These are phyloP conservation scores for Rhinophrynus dorsalis DNA, from an alignment of 2,797 vertebrate species.

Conservation along the genomic window DNA sequence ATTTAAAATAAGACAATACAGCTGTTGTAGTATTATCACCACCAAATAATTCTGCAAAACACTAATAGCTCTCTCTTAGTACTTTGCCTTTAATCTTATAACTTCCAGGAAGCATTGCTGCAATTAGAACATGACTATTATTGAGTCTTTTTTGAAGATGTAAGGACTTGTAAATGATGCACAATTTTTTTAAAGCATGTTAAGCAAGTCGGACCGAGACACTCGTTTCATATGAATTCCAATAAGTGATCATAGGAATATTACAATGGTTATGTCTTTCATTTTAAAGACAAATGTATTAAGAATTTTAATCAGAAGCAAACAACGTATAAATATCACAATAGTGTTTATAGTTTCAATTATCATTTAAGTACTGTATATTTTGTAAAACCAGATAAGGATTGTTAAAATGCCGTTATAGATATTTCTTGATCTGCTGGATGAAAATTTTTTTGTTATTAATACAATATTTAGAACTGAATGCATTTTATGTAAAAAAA, in stretches of 20 bases:
- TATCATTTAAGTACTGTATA: conserved; percentile 66
- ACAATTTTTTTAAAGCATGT: conserved; percentile 47
- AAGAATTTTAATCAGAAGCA: conserved; percentile 63
- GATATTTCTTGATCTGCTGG: conserved; percentile 25
- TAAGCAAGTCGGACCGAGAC: conserved; percentile 52
- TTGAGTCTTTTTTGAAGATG: conserved; percentile 47
- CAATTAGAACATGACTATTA: conserved; percentile 47
- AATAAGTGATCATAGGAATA: conserved; percentile 54
- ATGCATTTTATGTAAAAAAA: conserved; percentile 30
- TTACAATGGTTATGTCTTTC: conserved; percentile 63
- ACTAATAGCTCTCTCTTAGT: conserved; percentile 52
- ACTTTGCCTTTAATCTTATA: conserved; percentile 49
- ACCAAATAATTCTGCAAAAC: neutral
- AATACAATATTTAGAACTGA: conserved; percentile 42
- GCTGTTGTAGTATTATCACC: neutral
- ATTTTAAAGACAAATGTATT: conserved; percentile 70
- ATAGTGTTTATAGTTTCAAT: conserved; percentile 70
- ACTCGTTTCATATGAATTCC: conserved; percentile 54
- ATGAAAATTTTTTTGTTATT: conserved; percentile 25
- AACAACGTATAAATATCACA: conserved; percentile 61
- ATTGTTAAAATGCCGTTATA: conserved; percentile 62
- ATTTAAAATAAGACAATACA: neutral
- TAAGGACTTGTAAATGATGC: conserved; percentile 1
- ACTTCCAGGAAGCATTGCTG: conserved; percentile 56
- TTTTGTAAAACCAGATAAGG: conserved; percentile 76